A percentile compares a stretch with the other conserved stretches of the same genome.
phyloP scores from a whole-genome alignment of 2,888 invertebrate species.

The Plemyria rubiginata region DNA sequence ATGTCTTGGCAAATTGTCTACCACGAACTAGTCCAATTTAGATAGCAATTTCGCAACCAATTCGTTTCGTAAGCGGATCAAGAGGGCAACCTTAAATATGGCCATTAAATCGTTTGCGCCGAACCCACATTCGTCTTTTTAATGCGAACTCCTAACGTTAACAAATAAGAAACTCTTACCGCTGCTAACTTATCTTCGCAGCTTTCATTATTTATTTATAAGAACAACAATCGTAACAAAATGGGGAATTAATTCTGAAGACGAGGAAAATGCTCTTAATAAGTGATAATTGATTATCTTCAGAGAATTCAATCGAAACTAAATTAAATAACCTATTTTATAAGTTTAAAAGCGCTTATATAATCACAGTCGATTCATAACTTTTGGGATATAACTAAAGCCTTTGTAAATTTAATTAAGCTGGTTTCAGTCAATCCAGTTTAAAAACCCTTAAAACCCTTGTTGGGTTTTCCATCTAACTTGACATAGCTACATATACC shows the following conservation, averaged over 20 bases:
- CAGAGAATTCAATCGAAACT: slow-evolving; percentile 14
- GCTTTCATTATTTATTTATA: slow-evolving; percentile 43
- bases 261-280: slow-evolving; percentile 40
- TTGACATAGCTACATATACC: slow-evolving; percentile 2
- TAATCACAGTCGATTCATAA: too few relatives aligned
- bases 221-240: slow-evolving; percentile 35
- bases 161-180: slow-evolving; percentile 64
- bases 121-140: slow-evolving; percentile 70
- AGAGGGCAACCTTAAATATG: slow-evolving; percentile 79
- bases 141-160: slow-evolving; percentile 63
- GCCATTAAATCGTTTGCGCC: slow-evolving; percentile 75
- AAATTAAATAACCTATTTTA: neutral
- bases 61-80: slow-evolving; percentile 82
- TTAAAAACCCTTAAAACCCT: neutral
- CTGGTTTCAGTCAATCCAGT: neutral
- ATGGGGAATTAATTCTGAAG: slow-evolving; percentile 41
- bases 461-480: neutral
- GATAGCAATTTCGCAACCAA: slow-evolving; percentile 83
- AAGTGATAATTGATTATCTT: slow-evolving; percentile 42
- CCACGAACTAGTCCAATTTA: slow-evolving; percentile 82
- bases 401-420: neutral
- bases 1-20: slow-evolving; percentile 84
- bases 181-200: slow-evolving; percentile 52
- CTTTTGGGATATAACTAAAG: too few relatives aligned
- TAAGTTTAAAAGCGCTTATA: too few relatives aligned